Percentiles rank a stretch among this genome's conserved stretches.
phyloP scores from a whole-genome alignment of 2,888 invertebrate genomes.

The Limnephilus rhombicus region DNA sequence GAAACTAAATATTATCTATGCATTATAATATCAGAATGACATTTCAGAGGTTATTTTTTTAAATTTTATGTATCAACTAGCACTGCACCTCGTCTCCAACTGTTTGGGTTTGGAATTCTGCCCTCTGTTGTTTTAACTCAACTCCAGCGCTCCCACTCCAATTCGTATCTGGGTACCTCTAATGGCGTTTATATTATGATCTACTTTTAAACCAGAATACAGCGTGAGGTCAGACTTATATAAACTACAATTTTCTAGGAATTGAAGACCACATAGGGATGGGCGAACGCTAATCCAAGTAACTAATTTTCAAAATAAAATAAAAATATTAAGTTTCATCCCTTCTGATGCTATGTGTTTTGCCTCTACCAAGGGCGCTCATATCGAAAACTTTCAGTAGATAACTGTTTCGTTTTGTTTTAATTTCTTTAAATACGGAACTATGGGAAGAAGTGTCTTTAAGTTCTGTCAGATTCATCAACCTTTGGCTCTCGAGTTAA shows the following conservation, averaged over 20 bases:
- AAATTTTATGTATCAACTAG: background rate
- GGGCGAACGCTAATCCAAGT: background rate
- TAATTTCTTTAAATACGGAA: background rate
- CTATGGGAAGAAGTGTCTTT: background rate
- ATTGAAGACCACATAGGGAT: background rate
- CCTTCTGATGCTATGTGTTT: background rate
- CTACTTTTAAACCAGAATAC: background rate
- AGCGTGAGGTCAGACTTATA: background rate
- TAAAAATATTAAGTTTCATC: background rate
- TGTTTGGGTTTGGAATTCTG: background rate
- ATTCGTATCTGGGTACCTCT: background rate
- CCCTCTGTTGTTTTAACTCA: background rate
- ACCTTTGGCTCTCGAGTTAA: too few relatives aligned
- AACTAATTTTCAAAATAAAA: too few relatives aligned
- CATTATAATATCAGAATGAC: background rate
- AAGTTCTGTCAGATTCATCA: background rate
- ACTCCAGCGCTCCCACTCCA: background rate
- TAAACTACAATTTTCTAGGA: background rate
- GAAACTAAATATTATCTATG: background rate
- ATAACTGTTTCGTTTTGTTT: background rate
- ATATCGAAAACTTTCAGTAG: background rate
- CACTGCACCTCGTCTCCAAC: background rate
- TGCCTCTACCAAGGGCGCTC: background rate
- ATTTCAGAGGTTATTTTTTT: background rate
- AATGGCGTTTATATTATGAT: slow-evolving; percentile 23